Evolutionary conservation across 2,113 vertebrate genomes (phyloP).

Genomic region (Brienomyrus longianalis): DNA sequence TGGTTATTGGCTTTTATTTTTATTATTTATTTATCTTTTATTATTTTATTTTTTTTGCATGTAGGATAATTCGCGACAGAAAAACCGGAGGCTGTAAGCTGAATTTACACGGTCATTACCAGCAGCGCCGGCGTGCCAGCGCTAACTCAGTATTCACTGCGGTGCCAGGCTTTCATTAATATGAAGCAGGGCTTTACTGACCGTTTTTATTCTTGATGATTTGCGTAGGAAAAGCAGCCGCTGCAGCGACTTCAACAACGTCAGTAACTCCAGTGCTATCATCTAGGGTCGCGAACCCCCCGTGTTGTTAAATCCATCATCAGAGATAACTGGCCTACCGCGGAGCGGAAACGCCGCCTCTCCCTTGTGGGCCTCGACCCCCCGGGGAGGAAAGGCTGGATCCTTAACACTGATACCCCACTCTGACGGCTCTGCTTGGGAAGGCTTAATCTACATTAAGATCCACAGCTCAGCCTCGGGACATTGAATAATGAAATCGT

Average conservation of each 20-base stretch:
- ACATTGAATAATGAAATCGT: background rate
- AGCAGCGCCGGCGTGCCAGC: background rate
- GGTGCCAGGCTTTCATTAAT: background rate
- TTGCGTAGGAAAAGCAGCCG: background rate
- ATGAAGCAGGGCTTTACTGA: background rate
- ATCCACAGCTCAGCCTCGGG: background rate
- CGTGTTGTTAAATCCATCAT: conserved; percentile 1
- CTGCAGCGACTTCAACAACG: background rate
- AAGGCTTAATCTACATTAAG: conserved; percentile 17
- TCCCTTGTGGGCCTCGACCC: background rate
- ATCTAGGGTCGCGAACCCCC: background rate
- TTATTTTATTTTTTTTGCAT: background rate
- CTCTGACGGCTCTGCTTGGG: background rate
- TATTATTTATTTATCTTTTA: no score
- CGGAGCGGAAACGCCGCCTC: background rate
- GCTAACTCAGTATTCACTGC: background rate
- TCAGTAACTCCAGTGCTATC: background rate
- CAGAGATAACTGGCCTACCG: background rate
- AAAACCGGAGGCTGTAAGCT: background rate
- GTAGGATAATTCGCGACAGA: background rate
- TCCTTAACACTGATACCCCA: conserved; percentile 10
- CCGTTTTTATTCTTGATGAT: background rate
- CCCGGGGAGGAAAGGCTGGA: background rate
- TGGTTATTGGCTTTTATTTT: background rate
- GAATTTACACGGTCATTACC: background rate